Evolutionary conservation across 2,888 invertebrate genomes (phyloP).

Genomic region (Scaptomyza cyrtandrae): DNA sequence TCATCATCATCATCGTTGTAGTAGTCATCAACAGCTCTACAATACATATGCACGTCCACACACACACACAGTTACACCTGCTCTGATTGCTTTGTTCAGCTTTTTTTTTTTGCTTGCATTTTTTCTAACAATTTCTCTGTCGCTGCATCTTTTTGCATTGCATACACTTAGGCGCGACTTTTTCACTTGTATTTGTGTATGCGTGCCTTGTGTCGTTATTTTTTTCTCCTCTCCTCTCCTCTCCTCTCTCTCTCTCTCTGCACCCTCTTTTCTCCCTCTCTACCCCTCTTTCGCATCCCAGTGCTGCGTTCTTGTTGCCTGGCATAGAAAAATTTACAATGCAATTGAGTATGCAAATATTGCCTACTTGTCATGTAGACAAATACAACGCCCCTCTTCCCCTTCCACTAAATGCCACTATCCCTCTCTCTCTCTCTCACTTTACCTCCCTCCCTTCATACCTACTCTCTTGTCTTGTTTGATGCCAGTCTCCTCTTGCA

Average conservation of each 20-base stretch:
- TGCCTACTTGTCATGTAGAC: constrained; percentile 81
- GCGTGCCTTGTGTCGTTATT: constrained; percentile 41
- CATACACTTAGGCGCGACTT: constrained; percentile 78
- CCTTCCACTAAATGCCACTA: constrained; percentile 1
- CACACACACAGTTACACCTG: constrained; percentile 52
- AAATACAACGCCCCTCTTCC: constrained; percentile 60
- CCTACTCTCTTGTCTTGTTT: constrained; percentile 9
- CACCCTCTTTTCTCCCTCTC: constrained; percentile 1
- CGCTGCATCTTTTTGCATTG: constrained; percentile 74
- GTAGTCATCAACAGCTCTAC: constrained; percentile 45
- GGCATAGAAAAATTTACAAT: constrained; percentile 82
- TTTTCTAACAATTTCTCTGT: constrained; percentile 71
- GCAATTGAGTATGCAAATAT: constrained; percentile 84
- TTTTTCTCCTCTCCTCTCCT: constrained; percentile 32
- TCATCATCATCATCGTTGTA: constrained; percentile 26
- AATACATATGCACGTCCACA: constrained; percentile 17
- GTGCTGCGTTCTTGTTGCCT: constrained; percentile 27
- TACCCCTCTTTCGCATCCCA: constrained; percentile 12
- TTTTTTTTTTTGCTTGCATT: neutral
- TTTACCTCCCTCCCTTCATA: too few relatives aligned
- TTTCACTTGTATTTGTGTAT: constrained; percentile 49
- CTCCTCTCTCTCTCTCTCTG: constrained; percentile 1
- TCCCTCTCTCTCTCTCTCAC: constrained; percentile 4
- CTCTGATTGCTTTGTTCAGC: constrained; percentile 78
- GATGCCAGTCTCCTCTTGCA: constrained; percentile 29